Evolutionary conservation across 2,797 vertebrate species (phyloP), one percentile per base, ranked within the genome.

Genomic region (Odontamblyopus lacepedii): DNA sequence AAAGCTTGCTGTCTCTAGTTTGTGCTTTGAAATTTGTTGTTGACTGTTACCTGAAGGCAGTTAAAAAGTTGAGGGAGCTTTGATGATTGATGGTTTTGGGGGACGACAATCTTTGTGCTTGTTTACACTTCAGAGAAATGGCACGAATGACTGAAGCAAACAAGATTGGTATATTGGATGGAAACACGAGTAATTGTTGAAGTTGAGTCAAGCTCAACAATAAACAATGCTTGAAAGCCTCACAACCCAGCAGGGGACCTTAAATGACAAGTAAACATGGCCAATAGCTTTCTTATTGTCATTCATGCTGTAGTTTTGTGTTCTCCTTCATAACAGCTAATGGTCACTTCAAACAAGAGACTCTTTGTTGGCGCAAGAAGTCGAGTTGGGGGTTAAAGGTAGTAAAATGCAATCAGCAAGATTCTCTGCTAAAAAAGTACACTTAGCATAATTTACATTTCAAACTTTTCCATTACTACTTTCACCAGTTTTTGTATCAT

Each of bases 41-140:
- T 53, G 64, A 29, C 51, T 8, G 60, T 72, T 70, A 32, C 70
- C 73, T 61, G 70, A 74, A 70, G 50, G 53, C 35, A 6, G 18
- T 4, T 63, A 63, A 50, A 67, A 70, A 41, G 19, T 51, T 70
- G 63, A 48, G 44, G 66, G 62, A 71, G 61, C 62, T 2, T n/a
- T 64, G 65, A 63, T 12, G 0, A 76, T 66, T 63, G 26, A 72
- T 68, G 51, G 53, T 77, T 81, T 73, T 67, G 53, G 15, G 53
- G 53, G 44, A 74, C 65, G 56, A 72, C 27, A 30, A 55, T 6
- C 26, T 63, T 26, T 63, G 16, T 44, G 50, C 61, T 70, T 75
- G 29, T 67, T 72, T 63, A 32, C 4, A 72, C 57, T 71, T 65
- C 11, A 68, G 65, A 60, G 3, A 8, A 62, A 74, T 60, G 56